Conservation (phyloP, 2,797 vertebrate species). For the Synaphobranchus kaupii region DNA sequence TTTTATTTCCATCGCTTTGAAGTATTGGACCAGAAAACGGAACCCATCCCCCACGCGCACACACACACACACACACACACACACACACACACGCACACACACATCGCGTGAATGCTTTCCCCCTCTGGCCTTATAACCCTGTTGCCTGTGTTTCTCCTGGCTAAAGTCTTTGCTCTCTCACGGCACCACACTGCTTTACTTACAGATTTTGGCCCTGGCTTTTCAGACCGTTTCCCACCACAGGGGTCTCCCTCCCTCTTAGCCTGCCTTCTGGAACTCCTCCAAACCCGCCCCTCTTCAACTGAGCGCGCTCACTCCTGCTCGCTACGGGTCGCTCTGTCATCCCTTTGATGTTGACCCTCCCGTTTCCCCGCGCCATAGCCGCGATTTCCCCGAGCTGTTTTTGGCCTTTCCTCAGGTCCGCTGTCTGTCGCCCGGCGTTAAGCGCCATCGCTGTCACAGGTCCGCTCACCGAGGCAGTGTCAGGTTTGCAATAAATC, state of each 20-base stretch:
- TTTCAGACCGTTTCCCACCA: constrained; percentile 17
- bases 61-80: too few species aligned
- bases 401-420: constrained; percentile 52
- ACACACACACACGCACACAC: too few species aligned
- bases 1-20: too few species aligned
- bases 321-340: constrained; percentile 72
- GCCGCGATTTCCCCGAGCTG: constrained; percentile 64
- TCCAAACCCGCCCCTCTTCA: constrained; percentile 50
- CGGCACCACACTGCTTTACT: background rate
- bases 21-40: too few species aligned
- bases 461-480: constrained; percentile 36
- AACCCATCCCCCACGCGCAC: too few species aligned
- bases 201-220: background rate
- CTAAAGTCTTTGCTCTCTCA: background rate
- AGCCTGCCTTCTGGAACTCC: constrained; percentile 58
- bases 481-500: constrained; percentile 39
- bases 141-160: background rate
- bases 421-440: constrained; percentile 57
- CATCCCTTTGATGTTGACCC: constrained; percentile 66
- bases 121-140: background rate
- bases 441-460: constrained; percentile 61
- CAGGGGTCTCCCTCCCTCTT: constrained; percentile 55
- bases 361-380: constrained; percentile 69
- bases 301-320: constrained; percentile 67
- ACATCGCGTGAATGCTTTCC: background rate